Evolutionary conservation across 2,797 vertebrate species (phyloP), one percentile per base, ranked within the genome.

Genomic region (Miichthys miiuy): DNA sequence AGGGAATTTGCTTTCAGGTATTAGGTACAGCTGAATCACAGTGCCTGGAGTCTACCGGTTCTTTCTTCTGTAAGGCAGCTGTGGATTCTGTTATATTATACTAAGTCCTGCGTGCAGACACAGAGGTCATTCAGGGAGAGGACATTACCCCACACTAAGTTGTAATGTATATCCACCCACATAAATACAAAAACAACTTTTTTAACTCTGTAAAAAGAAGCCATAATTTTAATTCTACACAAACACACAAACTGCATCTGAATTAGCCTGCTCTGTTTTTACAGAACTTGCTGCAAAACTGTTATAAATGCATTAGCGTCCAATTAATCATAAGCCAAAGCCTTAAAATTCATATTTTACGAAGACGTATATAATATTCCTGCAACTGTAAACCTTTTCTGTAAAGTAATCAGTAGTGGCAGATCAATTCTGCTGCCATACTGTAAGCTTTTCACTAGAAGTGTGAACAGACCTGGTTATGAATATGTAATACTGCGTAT

Each of bases 1-100:
- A 17, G 68, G 30, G 46, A 58, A 75, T 79, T 75, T 72, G 25
- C 80, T 84, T 82, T 84, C 11, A 63, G 20, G 52, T 27, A 56
- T 77, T 54, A 73, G 48, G 17, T 74, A 6, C 34, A 55, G 61
- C 46, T 78, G 70, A 54, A 60, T 60, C 67, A 38, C 5, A 57
- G 20, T 41, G 42, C 18, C 17, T 18, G 21, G 16, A 54, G 11
- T 56, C 27, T 52, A 56, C 42, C 1, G 3, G 17, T 14, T 47
- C 30, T 21, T 69, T 69, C 34, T 41, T 16, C 42, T 60, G 62
- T 44, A 7, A 77, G 48, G 67, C 60, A 86, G 79, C 46, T 80
- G 60, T 65, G 47, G 55, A 60, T 52, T 62, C 38, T 46, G 14
- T 23, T 72, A 16, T 54, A 38, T 50, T 52, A 10, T 21, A 42